phyloP scores from a whole-genome alignment of 2,113 vertebrate species.

The Junco hyemalis region DNA sequence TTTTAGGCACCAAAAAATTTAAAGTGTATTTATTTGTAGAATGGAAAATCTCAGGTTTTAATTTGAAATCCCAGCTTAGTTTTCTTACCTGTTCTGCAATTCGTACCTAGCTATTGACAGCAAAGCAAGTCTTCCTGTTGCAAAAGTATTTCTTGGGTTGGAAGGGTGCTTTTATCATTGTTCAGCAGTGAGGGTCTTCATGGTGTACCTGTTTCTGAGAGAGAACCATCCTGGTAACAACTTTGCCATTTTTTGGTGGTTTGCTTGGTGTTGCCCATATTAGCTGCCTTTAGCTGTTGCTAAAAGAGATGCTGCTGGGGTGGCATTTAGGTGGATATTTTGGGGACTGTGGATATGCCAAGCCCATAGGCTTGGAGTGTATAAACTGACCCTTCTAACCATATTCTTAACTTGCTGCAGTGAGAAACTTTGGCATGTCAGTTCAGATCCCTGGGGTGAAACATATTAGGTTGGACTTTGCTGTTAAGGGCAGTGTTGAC shows the following conservation, averaged over 20 bases:
- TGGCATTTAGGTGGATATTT: neutral
- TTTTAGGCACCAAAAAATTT: neutral
- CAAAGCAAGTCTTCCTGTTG: neutral
- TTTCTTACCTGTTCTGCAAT: neutral
- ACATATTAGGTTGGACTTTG: neutral
- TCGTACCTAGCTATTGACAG: neutral
- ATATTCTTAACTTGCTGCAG: neutral
- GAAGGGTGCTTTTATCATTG: neutral
- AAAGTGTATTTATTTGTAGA: neutral
- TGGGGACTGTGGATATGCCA: neutral
- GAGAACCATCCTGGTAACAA: neutral
- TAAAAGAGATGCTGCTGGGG: neutral
- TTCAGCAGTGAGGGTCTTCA: neutral
- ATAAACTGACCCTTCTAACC: neutral
- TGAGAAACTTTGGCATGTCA: neutral
- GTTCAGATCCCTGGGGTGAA: neutral
- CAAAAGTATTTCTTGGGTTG: neutral
- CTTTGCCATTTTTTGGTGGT: neutral
- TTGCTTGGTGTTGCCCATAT: neutral
- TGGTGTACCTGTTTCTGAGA: neutral
- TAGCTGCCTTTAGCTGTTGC: neutral
- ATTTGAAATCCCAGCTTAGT: neutral
- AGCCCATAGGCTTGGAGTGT: neutral
- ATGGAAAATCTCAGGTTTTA: neutral
- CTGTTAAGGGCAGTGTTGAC: constrained; percentile 22